Evolutionary conservation across 2,113 vertebrate genomes (phyloP).

Genomic region (Gymnogyps californianus): DNA sequence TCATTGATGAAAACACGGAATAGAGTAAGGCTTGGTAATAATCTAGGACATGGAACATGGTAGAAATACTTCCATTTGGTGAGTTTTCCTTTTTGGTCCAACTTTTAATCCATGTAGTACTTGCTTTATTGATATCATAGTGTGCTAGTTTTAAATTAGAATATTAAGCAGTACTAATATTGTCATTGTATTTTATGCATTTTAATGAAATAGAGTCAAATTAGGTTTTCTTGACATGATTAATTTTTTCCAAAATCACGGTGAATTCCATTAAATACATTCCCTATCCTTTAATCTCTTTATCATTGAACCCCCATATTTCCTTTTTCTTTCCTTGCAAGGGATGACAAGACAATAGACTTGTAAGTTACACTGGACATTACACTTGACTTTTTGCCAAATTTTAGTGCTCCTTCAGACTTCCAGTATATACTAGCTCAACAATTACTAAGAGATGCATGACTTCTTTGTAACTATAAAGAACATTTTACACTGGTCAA

Average conservation of each 20-base stretch:
- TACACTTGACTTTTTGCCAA: not conserved
- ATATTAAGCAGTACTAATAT: not conserved
- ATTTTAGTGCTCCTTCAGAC: not conserved
- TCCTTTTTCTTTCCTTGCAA: not conserved
- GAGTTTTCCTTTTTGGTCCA: not conserved
- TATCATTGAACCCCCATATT: not conserved
- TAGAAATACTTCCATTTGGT: not conserved
- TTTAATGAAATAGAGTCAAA: not conserved
- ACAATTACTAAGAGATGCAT: not conserved
- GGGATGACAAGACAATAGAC: not conserved
- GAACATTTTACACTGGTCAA: not conserved
- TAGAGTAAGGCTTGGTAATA: not conserved
- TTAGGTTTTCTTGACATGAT: not conserved
- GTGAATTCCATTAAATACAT: not conserved
- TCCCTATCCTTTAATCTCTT: not conserved
- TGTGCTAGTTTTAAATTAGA: not conserved
- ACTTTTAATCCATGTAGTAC: not conserved
- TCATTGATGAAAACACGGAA: not conserved
- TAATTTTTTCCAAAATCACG: not conserved
- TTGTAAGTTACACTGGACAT: not conserved
- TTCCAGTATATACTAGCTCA: not conserved
- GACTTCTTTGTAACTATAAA: not conserved
- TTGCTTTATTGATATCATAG: not conserved
- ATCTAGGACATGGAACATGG: not conserved
- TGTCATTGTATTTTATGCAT: not conserved